These are phyloP conservation scores for Yponomeuta cagnagella DNA, from an alignment of 2,888 invertebrate species.

Conservation along the genomic window DNA sequence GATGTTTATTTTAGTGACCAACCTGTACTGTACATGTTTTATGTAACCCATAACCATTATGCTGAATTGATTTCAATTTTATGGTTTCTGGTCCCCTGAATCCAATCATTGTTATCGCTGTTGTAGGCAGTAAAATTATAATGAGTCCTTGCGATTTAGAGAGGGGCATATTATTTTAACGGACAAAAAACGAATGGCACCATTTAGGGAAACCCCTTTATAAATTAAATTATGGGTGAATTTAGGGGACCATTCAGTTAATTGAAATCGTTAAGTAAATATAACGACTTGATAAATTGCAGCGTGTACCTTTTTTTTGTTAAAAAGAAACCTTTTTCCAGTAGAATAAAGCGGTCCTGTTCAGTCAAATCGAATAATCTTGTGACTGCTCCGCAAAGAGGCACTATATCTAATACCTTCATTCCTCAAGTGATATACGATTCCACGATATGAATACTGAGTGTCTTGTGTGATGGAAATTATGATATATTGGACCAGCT, in stretches of 20 bases:
- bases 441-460: not conserved
- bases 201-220: slow-evolving; percentile 4
- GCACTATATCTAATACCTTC: not conserved
- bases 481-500: not conserved
- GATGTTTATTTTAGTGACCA: not conserved
- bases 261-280: slow-evolving; percentile 3
- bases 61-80: slow-evolving; percentile 74
- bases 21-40: slow-evolving; percentile 46
- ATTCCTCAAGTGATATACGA: slow-evolving; percentile 1
- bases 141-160: slow-evolving; percentile 58
- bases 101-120: slow-evolving; percentile 73
- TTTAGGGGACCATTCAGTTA: not conserved
- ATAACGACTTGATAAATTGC: not conserved
- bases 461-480: not conserved
- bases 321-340: not conserved
- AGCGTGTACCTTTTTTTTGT: not conserved
- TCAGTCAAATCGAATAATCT: not conserved
- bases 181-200: slow-evolving; percentile 16
- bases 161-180: slow-evolving; percentile 5
- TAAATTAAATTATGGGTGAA: not conserved
- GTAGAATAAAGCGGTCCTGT: not conserved
- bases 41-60: slow-evolving; percentile 63
- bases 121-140: slow-evolving; percentile 66
- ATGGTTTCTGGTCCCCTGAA: slow-evolving; percentile 72
- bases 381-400: not conserved